These are phyloP conservation scores for Aporophyla lueneburgensis DNA, from an alignment of 2,888 invertebrate species.

Conservation along the genomic window DNA sequence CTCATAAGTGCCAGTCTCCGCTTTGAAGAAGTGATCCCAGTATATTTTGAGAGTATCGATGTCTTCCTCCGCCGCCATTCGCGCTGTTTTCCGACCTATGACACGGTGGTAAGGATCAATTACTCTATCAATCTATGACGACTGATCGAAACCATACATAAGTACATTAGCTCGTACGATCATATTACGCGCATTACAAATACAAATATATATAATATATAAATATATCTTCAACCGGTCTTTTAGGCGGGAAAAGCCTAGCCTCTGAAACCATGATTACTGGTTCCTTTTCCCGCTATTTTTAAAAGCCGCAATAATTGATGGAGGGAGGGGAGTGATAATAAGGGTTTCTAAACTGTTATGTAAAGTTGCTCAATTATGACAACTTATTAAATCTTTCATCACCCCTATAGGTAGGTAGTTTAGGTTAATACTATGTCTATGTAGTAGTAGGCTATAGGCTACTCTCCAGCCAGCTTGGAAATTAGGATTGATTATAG, in stretches of 20 bases:
- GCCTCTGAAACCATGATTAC: too few relatives aligned
- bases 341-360: not conserved
- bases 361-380: conserved; percentile 2
- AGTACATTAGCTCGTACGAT: conserved; percentile 8
- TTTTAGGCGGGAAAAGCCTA: conserved; percentile 2
- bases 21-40: conserved; percentile 92
- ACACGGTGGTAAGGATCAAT: conserved; percentile 50
- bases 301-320: not conserved
- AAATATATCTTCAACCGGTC: not conserved
- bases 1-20: conserved; percentile 92
- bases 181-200: conserved; percentile 25
- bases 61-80: conserved; percentile 82
- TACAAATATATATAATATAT: too few relatives aligned
- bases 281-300: not conserved
- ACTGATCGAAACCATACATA: conserved; percentile 9
- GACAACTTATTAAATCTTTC: conserved; percentile 15
- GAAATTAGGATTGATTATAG: not conserved
- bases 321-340: too few relatives aligned
- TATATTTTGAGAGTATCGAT: conserved; percentile 86
- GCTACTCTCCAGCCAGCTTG: not conserved
- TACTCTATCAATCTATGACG: conserved; percentile 30
- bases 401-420: too few relatives aligned
- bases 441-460: not conserved
- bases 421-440: not conserved
- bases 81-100: conserved; percentile 74